These are phyloP conservation scores for Malaclemys terrapin DNA, from an alignment of 2,113 vertebrate genomes.

Conservation along the genomic window DNA sequence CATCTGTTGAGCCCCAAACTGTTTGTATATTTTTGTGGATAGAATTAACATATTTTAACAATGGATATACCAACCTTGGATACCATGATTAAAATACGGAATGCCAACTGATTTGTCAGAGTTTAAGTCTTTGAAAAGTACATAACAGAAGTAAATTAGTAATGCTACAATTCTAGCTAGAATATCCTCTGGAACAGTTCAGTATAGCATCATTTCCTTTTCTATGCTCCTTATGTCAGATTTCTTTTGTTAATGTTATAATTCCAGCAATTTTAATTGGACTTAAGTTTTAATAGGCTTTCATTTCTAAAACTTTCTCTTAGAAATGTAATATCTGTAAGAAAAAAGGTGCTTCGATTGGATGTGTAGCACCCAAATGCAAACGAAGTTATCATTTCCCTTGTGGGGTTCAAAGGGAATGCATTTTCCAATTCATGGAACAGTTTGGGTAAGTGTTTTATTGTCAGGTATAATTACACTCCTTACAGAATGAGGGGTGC, in stretches of 20 bases:
- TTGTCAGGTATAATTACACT: not conserved
- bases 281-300: slow-evolving; percentile 6
- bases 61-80: not conserved
- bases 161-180: not conserved
- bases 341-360: slow-evolving; percentile 92
- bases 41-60: not conserved
- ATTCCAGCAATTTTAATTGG: not conserved
- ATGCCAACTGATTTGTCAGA: not conserved
- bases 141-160: not conserved
- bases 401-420: slow-evolving; percentile 86
- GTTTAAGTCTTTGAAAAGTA: not conserved
- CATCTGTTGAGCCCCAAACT: not conserved
- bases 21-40: not conserved
- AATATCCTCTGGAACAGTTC: not conserved
- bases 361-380: slow-evolving; percentile 88
- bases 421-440: slow-evolving; percentile 92
- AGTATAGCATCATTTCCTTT: not conserved
- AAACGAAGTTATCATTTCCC: slow-evolving; percentile 92
- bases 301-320: slow-evolving; percentile 43
- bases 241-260: not conserved
- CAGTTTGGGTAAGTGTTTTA: slow-evolving; percentile 88
- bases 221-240: rapidly evolving
- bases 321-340: slow-evolving; percentile 90
- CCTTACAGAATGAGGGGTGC: not conserved
- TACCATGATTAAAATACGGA: not conserved